Evolutionary conservation across 2,888 invertebrate genomes (phyloP).

Genomic region (Caenorhabditis wallacei): DNA sequence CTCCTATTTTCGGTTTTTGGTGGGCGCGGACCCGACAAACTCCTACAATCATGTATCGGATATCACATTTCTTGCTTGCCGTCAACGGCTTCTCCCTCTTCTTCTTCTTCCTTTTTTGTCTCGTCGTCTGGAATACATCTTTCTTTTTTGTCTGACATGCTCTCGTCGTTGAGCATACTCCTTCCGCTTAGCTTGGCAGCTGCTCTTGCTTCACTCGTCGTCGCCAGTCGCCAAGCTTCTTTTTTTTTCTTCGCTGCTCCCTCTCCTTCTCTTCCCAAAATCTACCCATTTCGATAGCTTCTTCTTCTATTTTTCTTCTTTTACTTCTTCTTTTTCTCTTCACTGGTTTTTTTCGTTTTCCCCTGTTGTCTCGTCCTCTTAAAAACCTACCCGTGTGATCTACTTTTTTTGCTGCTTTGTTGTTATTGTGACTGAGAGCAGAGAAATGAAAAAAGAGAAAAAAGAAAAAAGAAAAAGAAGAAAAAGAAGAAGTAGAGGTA

Average conservation of each 20-base stretch:
- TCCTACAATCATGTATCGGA: slow-evolving; percentile 56
- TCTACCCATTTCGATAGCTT: slow-evolving; percentile 54
- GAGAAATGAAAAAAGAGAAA: background rate
- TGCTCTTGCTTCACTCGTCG: slow-evolving; percentile 42
- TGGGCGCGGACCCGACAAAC: slow-evolving; percentile 51
- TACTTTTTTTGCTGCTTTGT: slow-evolving; percentile 46
- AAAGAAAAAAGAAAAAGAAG: background rate
- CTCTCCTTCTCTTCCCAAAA: slow-evolving; percentile 3
- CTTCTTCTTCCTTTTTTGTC: slow-evolving; percentile 7
- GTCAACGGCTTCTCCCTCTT: slow-evolving; percentile 19
- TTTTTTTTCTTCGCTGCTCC: slow-evolving; percentile 28
- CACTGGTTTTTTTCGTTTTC: slow-evolving; percentile 14
- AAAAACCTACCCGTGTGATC: slow-evolving; percentile 44
- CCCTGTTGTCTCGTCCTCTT: slow-evolving; percentile 20
- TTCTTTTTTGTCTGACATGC: slow-evolving; percentile 24
- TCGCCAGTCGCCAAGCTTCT: slow-evolving; percentile 40
- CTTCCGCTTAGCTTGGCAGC: slow-evolving; percentile 50
- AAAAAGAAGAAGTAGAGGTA: slow-evolving; percentile 15
- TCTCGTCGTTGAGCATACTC: slow-evolving; percentile 27
- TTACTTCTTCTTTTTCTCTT: slow-evolving; percentile 36
- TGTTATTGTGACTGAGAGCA: slow-evolving; percentile 49
- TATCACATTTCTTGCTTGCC: slow-evolving; percentile 45
- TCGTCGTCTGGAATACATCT: slow-evolving; percentile 32
- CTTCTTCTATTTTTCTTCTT: slow-evolving; percentile 32
- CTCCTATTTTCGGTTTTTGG: slow-evolving; percentile 19